These are phyloP conservation scores for Lycodopsis pacificus DNA, from an alignment of 2,797 vertebrate genomes.

Conservation along the genomic window DNA sequence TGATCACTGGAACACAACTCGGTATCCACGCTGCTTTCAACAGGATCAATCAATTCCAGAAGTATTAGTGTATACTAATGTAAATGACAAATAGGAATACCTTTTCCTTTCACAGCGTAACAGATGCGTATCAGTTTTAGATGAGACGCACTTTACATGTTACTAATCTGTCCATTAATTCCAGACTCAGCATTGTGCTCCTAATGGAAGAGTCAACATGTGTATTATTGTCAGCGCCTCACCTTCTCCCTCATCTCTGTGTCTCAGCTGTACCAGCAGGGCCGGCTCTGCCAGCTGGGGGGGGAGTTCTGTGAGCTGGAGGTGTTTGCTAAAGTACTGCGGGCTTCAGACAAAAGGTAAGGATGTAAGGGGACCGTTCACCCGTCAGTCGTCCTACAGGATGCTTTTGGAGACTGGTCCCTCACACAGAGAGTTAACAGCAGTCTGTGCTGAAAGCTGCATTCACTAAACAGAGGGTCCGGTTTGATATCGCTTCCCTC, in stretches of 20 bases:
- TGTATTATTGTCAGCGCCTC: neutral
- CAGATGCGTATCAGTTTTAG: neutral
- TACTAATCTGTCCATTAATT: neutral
- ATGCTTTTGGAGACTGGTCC: neutral
- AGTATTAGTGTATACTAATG: neutral
- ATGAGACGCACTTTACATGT: neutral
- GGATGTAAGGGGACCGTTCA: neutral
- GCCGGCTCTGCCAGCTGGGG: slow-evolving; percentile 97
- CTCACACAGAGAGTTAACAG: neutral
- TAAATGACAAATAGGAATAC: no score
- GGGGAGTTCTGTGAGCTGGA: slow-evolving; percentile 99
- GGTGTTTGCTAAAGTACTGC: slow-evolving; percentile 98
- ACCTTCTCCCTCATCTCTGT: slow-evolving; percentile 12
- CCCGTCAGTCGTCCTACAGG: neutral
- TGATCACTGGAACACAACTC: no score
- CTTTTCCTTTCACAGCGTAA: no score
- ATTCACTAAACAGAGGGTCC: neutral
- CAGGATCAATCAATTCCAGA: neutral
- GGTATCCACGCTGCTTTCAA: no score
- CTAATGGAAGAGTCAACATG: neutral
- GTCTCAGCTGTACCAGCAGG: slow-evolving; percentile 97
- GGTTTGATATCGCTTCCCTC: neutral
- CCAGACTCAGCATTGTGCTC: neutral
- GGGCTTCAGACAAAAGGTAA: slow-evolving; percentile 99
- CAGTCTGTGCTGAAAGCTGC: neutral